Base-by-base conservation (phyloP, 2,888 invertebrate species). In the Brachypalpus laphriformis region DNA sequence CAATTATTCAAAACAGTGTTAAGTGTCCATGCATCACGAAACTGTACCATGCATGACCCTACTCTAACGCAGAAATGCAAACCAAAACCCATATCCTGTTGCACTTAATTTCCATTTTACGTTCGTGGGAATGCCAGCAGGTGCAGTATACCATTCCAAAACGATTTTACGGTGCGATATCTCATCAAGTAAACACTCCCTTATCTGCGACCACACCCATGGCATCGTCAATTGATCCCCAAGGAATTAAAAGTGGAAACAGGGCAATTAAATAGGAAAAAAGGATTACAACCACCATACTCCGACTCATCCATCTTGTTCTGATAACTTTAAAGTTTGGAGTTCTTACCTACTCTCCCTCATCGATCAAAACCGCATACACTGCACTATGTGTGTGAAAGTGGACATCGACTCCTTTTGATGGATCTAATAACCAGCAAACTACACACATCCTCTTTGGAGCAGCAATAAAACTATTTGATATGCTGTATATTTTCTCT, bases 371-470 rank as follows among this genome's bases (percentile, higher is more conserved):
- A 54, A 40, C 54, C 7, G 20, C n/a, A n/a, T n/a, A n/a, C 37
- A 20, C 40, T 63, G 54, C 37, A 63, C 14, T 40, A 49, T 66
- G 56, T 65, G 51, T 25, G 37, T n/a, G 45, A 18, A 51, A 57
- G 28, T 25, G 20, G 16, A 68, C 31, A 68, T 70, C 59, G 51
- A 66, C 59, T 66, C 59, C 8, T 25, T 42, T 70, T 81, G 75
- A 81, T 75, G 59, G 80, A 81, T 81, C 74, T 66, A 74, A 72
- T 72, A 63, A 78, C 45, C 45, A 20, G 63, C 77, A 71, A 71
- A 71, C 51, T 63, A 34, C 14, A 71, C 57, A 71, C 57, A 34
- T 34, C 14, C 63, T 47, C 7, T 11, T 14, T 6, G 16, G 31
- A 37, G n/a, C 6, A 56, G 31, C 57, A 70, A 7, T 56, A 11